These are phyloP conservation scores for Augochlorella aurata DNA, from an alignment of 2,888 invertebrate species.

Conservation along the genomic window DNA sequence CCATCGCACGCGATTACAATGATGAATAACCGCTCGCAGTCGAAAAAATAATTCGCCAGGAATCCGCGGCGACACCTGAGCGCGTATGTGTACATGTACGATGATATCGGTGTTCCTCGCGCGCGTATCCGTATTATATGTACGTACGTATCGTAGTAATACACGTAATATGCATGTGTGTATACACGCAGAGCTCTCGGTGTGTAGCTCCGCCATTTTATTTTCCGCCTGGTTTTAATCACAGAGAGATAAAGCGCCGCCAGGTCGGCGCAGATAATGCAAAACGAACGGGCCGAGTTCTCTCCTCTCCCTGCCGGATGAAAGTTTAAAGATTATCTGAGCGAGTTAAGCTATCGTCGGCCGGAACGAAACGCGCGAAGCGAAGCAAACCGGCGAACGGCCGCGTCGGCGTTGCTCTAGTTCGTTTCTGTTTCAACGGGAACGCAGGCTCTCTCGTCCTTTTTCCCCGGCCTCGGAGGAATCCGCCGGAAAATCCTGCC, in stretches of 20 bases:
- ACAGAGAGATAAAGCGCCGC: constrained; percentile 22
- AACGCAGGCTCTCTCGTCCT: neutral
- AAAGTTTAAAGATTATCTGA: constrained; percentile 30
- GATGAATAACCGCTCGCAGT: neutral
- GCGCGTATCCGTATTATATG: neutral
- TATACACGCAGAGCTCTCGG: neutral
- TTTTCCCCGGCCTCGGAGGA: neutral
- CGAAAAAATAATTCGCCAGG: constrained; percentile 13
- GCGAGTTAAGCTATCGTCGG: constrained; percentile 15
- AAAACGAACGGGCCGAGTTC: neutral
- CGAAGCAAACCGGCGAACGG: no score
- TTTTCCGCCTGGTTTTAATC: constrained; percentile 14
- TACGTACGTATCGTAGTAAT: no score
- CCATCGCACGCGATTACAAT: constrained; percentile 11
- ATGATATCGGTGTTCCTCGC: neutral
- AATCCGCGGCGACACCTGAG: neutral
- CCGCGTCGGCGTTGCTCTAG: neutral
- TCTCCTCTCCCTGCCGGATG: neutral
- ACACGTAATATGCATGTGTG: no score
- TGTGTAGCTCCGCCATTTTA: neutral
- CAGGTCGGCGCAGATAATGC: constrained; percentile 18
- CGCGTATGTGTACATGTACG: neutral
- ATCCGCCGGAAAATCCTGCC: neutral
- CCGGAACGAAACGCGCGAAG: neutral
- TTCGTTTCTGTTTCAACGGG: neutral